A percentile compares a stretch with the other conserved stretches of the same genome.
These are phyloP conservation scores for Branchellion lobata DNA, from an alignment of 2,888 invertebrate genomes.

Conservation along the genomic window DNA sequence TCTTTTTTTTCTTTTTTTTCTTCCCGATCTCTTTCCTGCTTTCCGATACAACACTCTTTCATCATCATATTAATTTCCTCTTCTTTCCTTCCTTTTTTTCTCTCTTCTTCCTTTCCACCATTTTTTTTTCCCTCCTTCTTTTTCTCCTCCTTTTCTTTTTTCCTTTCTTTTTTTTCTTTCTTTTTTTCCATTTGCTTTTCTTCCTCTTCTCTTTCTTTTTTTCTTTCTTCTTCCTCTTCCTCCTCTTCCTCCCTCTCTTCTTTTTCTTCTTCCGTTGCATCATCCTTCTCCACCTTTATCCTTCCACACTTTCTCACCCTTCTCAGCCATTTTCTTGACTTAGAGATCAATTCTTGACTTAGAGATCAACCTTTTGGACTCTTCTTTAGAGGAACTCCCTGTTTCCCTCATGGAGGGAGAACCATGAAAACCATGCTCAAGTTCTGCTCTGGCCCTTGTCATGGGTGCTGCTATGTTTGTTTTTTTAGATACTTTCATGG, in stretches of 20 bases:
- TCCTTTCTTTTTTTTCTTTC: neutral
- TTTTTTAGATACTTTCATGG: too few species aligned
- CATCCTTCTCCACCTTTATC: too few species aligned
- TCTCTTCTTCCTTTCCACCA: neutral
- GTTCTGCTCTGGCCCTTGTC: too few species aligned
- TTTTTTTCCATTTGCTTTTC: neutral
- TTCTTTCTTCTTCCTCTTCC: neutral
- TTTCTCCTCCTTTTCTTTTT: constrained; percentile 1
- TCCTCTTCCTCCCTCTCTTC: neutral
- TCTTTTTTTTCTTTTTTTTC: neutral
- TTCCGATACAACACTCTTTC: neutral
- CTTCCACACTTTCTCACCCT: too few species aligned
- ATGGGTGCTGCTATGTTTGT: too few species aligned
- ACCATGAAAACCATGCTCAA: too few species aligned
- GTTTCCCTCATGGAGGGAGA: too few species aligned
- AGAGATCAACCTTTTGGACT: too few species aligned
- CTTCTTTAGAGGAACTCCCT: too few species aligned
- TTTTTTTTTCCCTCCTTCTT: neutral
- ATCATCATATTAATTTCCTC: neutral
- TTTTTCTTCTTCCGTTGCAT: neutral
- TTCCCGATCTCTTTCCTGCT: neutral
- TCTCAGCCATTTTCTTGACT: too few species aligned
- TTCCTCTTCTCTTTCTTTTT: neutral
- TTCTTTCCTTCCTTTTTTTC: neutral
- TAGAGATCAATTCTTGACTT: too few species aligned